Evolutionary conservation across 2,888 invertebrate genomes (phyloP), one percentile per base, ranked within the genome.

Genomic region (Tortricodes alternella): DNA sequence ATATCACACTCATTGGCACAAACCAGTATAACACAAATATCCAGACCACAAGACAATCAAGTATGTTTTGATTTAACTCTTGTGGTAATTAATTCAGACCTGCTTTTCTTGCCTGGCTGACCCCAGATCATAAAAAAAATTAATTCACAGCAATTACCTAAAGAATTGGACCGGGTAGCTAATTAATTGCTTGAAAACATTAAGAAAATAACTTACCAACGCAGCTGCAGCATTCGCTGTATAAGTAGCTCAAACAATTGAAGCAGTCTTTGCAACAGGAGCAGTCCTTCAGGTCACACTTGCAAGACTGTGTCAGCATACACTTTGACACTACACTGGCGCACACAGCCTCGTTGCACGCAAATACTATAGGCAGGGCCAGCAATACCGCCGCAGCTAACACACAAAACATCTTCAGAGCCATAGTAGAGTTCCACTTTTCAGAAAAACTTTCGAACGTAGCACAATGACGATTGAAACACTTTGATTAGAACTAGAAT

Each of bases 321-420:
- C 99, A 99, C 87, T 98, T 98, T 75, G 97, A 98, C 46, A 99
- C 99, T 51, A 98, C 95, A 74, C 97, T 97, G 16, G 97, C 98
- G 89, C 99, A 99, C 53, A 98, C 95, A 21, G 97, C 96, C 89
- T 98, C 98, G 80, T 98, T 98, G 83, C 98, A 98, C 18, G 89
- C 88, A 64, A 86, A 87, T 29, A 83, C 73, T 67, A 90, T 80
- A 1, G 88, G 85, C 57, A 86, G 75, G 46, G 83, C 68, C 66
- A 83, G 79, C 58, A 88, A 55, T 53, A 90, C 53, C 34, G 81
- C 80, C 50, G 83, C 64, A 52, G 48, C 50, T 18, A 62, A 46
- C 35, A 81, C 60, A 27, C 83, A 78, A 62, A 82, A 83, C 58
- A 82, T 62, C 76, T 77, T 84, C 55, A 75, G 68, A 76, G 82